These are phyloP conservation scores for Apodemia zela DNA, from an alignment of 2,888 invertebrate species.

Conservation along the genomic window DNA sequence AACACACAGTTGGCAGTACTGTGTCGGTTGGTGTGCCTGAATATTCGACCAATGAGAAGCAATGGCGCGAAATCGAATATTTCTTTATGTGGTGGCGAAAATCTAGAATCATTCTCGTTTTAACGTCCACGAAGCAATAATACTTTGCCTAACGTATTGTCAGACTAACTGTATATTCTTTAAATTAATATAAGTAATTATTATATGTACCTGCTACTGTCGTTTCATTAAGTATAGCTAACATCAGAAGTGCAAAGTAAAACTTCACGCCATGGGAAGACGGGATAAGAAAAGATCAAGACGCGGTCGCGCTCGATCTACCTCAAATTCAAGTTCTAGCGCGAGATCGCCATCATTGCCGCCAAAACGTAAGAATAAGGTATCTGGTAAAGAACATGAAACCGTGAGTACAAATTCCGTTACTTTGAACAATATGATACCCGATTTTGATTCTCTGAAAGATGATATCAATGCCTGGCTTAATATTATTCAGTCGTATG, in stretches of 20 bases:
- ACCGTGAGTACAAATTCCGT: conserved; percentile 19
- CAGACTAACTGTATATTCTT: too few relatives aligned
- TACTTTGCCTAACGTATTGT: too few relatives aligned
- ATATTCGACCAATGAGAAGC: too few relatives aligned
- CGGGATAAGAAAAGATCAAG: background rate
- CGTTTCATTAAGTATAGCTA: background rate
- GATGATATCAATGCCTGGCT: conserved; percentile 34
- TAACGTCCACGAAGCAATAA: too few relatives aligned
- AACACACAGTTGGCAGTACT: too few relatives aligned
- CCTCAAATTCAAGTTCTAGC: background rate
- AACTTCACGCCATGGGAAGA: conserved; percentile 1
- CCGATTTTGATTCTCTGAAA: conserved; percentile 23
- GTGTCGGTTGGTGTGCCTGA: too few relatives aligned
- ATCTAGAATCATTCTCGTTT: too few relatives aligned
- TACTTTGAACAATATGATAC: background rate
- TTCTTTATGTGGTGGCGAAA: too few relatives aligned
- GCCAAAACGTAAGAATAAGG: background rate
- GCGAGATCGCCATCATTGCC: background rate
- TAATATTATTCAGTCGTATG: conserved; percentile 30
- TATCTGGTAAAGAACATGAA: conserved; percentile 4
- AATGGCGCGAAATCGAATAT: too few relatives aligned
- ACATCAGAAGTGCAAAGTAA: background rate
- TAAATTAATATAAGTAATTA: too few relatives aligned
- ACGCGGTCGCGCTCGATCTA: background rate
- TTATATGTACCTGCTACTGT: too few relatives aligned